Evolutionary conservation across 2,113 vertebrate species (phyloP), one percentile per base, ranked within the genome.

Genomic region (Callopanchax toddi): DNA sequence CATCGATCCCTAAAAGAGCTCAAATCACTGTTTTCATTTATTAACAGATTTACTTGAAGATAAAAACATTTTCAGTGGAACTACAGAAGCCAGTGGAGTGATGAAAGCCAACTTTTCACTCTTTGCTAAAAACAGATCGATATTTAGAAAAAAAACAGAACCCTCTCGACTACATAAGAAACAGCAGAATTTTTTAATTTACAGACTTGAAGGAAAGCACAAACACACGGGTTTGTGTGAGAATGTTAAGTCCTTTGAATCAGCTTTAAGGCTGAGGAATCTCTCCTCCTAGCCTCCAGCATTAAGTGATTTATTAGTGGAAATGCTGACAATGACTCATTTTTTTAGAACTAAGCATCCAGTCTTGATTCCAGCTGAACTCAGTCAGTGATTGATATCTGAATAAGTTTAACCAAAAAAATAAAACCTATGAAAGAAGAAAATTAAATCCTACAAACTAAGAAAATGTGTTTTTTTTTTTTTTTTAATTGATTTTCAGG

Each of bases 241-340:
- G 71, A 64, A 57, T 68, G 52, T 40, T 37, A 53, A 39, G 36
- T 55, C 37, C 21, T 65, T 54, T 70, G 36, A 80, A 67, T 70
- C 36, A 26, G n/a, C 29, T 48, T 56, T 51, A 11, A 9, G 39
- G 46, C 36, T 66, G 26, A 69, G 23, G 63, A 65, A 68, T 43
- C 51, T 39, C 29, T 65, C 29, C 44, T 70, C 22, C 52, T 69
- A 42, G 63, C 76, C 67, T 82, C 21, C 42, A 52, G 69, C 67
- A 46, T 26, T 11, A 39, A 56, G 40, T 58, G 46, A 82, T 71
- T 16, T 66, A 64, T 77, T 74, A 22, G 11, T 69, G 67, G 60
- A 82, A 84, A 84, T 26, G 59, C 62, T 81, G 66, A 74, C 72
- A 75, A 22, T 46, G 62, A 82, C 26, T 75, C 48, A 64, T n/a